Percentiles rank a stretch among this genome's conserved stretches.
phyloP scores from a whole-genome alignment of 2,113 vertebrate species.

The Entelurus aequoreus region DNA sequence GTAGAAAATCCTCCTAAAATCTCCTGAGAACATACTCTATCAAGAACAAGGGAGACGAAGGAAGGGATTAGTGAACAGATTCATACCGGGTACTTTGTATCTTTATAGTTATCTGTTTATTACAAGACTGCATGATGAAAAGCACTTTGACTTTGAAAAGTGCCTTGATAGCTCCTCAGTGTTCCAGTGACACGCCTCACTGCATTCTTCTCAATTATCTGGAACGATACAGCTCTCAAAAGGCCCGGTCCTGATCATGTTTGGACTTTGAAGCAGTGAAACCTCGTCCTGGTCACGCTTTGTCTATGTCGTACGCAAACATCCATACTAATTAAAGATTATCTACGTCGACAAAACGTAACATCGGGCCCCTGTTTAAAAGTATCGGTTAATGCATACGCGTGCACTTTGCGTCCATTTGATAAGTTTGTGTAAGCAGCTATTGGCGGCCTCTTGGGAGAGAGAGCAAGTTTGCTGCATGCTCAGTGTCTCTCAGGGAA shows the following conservation, averaged over 20 bases:
- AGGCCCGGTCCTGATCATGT: conserved; percentile 2
- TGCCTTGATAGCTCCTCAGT: background rate
- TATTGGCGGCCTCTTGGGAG: background rate
- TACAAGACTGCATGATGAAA: conserved; percentile 10
- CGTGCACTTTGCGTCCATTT: conserved; percentile 7
- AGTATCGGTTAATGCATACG: conserved; percentile 15
- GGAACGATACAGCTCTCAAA: conserved; percentile 3
- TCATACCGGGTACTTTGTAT: background rate
- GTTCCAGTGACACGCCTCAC: background rate
- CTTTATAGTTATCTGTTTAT: conserved; percentile 7
- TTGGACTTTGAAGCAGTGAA: conserved; percentile 6
- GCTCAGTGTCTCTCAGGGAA: conserved; percentile 1
- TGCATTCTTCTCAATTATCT: conserved; percentile 2
- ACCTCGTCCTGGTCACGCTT: background rate
- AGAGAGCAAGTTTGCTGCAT: conserved; percentile 1
- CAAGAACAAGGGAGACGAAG: conserved; percentile 10
- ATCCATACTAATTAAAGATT: conserved; percentile 11
- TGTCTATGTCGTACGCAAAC: background rate
- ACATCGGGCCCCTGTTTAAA: conserved; percentile 9
- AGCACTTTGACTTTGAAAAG: conserved; percentile 32
- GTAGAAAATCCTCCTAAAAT: background rate
- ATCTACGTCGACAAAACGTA: background rate
- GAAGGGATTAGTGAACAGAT: conserved; percentile 9
- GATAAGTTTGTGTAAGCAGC: conserved; percentile 1
- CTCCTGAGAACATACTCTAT: background rate